These are phyloP conservation scores for Papilio dardanus DNA, from an alignment of 1,140 invertebrate species.

Conservation along the genomic window DNA sequence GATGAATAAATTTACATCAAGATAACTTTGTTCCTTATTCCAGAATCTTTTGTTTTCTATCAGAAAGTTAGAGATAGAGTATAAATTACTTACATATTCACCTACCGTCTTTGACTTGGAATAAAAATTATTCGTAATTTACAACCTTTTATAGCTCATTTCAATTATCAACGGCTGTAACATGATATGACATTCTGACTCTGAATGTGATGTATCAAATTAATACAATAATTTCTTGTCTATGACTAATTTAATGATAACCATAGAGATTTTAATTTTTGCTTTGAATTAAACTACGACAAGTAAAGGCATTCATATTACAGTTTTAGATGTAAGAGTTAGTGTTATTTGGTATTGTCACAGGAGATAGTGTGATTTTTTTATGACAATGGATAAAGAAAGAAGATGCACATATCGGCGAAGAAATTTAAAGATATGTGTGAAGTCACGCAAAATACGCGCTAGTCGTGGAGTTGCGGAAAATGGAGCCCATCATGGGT, in stretches of 20 bases:
- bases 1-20: no score
- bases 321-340: background rate
- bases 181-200: constrained; percentile 6
- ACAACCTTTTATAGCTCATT: background rate
- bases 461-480: no score
- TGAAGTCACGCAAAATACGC: no score
- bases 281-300: background rate
- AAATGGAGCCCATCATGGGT: no score
- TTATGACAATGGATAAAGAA: background rate
- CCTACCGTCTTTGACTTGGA: constrained; percentile 24
- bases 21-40: no score
- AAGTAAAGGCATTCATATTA: background rate
- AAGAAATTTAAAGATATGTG: no score
- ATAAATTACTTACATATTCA: constrained; percentile 9
- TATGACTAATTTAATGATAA: constrained; percentile 16
- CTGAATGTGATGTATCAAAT: constrained; percentile 11
- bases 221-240: constrained; percentile 24
- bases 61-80: background rate
- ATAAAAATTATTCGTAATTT: constrained; percentile 3
- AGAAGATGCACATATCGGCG: no score
- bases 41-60: no score
- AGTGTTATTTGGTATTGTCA: background rate
- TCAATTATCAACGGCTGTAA: constrained; percentile 11
- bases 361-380: background rate
- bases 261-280: constrained; percentile 17